These are phyloP conservation scores for Atta texana DNA, from an alignment of 1,140 invertebrate genomes.

Conservation along the genomic window DNA sequence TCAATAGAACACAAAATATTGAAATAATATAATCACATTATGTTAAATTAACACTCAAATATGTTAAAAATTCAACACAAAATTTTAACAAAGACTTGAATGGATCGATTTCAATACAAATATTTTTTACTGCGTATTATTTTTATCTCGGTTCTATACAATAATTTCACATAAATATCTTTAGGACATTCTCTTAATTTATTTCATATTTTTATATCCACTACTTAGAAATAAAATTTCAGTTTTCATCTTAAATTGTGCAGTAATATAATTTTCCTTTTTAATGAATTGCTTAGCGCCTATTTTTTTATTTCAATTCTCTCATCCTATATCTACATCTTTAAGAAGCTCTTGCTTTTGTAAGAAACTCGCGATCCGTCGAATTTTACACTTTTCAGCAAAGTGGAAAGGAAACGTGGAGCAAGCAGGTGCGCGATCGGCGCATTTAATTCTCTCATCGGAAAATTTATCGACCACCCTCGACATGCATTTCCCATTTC, in stretches of 20 bases:
- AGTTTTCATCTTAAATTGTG: background rate
- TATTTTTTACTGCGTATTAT: no score
- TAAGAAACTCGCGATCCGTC: background rate
- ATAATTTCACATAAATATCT: background rate
- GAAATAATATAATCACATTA: no score
- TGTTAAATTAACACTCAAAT: no score
- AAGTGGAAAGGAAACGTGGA: background rate
- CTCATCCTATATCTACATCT: background rate
- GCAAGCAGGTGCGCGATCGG: slow-evolving; percentile 8
- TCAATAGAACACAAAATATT: no score
- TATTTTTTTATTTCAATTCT: background rate
- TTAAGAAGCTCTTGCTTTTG: background rate
- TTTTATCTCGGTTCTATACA: no score
- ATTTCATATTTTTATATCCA: no score
- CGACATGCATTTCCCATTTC: slow-evolving; percentile 65
- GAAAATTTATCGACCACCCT: slow-evolving; percentile 26
- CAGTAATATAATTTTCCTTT: background rate
- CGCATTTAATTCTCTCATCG: slow-evolving; percentile 37
- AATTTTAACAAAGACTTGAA: no score
- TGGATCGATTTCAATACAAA: no score
- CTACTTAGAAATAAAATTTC: background rate
- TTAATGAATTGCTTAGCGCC: background rate
- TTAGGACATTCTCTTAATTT: background rate
- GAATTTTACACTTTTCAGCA: background rate
- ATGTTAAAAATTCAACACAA: no score